Conservation (phyloP, 2,113 vertebrate genomes). For the Willisornis vidua region DNA sequence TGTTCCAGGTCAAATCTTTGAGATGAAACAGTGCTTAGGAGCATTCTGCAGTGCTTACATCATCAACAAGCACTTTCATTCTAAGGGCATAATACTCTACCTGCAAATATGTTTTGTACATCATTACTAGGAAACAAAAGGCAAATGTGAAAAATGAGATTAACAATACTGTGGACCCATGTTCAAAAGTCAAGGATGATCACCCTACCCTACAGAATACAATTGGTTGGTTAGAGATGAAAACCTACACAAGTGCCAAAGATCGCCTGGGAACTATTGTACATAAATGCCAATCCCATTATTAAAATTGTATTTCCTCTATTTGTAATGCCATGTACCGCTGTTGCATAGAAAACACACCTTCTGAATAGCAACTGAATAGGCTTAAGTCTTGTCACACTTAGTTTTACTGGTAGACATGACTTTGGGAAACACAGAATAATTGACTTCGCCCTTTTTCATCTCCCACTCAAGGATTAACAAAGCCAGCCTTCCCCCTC, state of each 20-base stretch:
- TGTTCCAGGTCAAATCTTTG: background rate
- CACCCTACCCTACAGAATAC: background rate
- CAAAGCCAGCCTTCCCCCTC: background rate
- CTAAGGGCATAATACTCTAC: background rate
- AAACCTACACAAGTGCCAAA: background rate
- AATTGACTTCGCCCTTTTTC: background rate
- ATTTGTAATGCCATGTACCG: background rate
- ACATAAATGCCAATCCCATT: background rate
- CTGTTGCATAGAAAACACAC: background rate
- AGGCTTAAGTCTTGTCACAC: background rate
- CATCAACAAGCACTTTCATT: background rate
- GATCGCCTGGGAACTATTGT: background rate
- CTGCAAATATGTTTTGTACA: background rate
- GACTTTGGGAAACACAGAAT: background rate
- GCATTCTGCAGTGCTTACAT: background rate
- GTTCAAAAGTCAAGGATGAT: background rate
- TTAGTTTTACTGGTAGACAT: background rate
- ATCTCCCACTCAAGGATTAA: background rate
- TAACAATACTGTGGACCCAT: background rate
- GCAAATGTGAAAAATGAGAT: background rate
- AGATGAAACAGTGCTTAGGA: background rate
- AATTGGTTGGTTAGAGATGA: background rate
- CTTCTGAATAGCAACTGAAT: background rate
- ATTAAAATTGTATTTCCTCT: background rate
- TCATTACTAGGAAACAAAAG: background rate